These are phyloP conservation scores for Pempheris klunzingeri DNA, from an alignment of 2,797 vertebrate genomes.

Conservation along the genomic window DNA sequence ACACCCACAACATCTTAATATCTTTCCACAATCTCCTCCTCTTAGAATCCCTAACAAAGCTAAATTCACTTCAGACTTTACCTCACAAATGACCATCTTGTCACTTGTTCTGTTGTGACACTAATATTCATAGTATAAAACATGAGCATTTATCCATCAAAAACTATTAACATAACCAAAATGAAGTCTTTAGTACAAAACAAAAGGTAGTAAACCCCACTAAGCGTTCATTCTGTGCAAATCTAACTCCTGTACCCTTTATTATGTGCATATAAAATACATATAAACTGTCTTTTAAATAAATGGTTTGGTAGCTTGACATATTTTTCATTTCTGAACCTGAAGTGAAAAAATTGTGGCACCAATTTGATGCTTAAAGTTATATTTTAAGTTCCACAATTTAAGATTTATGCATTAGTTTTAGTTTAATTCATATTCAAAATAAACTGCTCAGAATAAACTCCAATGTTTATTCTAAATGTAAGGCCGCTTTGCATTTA, in stretches of 20 bases:
- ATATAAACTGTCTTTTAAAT: background rate
- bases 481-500: background rate
- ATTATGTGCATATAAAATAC: background rate
- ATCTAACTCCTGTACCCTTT: background rate
- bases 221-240: background rate
- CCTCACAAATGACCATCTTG: background rate
- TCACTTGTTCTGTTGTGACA: background rate
- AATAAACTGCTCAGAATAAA: constrained; percentile 30
- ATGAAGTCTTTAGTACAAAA: background rate
- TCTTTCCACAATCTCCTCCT: background rate
- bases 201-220: background rate
- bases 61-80: background rate
- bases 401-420: background rate
- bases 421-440: background rate
- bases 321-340: background rate
- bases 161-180: background rate
- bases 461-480: background rate
- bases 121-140: background rate
- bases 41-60: background rate
- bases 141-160: background rate
- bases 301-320: background rate
- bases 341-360: background rate
- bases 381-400: background rate
- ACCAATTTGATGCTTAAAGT: background rate
- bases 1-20: background rate